A percentile compares a stretch with the other conserved stretches of the same genome.
These are phyloP conservation scores for Pungitius pungitius DNA, from an alignment of 2,113 vertebrate genomes.

Conservation along the genomic window DNA sequence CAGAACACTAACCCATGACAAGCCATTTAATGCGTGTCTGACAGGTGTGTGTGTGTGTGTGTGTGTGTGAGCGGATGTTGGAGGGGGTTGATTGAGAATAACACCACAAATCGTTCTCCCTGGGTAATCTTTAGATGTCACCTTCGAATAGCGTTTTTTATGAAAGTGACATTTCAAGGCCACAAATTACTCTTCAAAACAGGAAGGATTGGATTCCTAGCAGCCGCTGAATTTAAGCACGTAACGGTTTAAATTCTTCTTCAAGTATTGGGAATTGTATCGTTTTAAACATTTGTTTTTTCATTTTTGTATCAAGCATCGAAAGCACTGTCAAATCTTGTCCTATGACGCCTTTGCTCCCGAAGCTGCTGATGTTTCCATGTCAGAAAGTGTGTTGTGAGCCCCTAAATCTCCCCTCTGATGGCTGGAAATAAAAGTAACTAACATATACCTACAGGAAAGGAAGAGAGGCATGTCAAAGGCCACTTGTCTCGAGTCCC, in stretches of 20 bases:
- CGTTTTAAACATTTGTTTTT: not conserved
- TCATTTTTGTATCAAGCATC: not conserved
- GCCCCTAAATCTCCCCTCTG: conserved; percentile 44
- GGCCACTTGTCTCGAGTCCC: conserved; percentile 53
- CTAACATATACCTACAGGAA: conserved; percentile 38
- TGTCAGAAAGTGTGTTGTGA: conserved; percentile 20
- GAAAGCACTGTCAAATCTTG: conserved; percentile 2
- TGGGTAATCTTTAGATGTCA: conserved; percentile 30
- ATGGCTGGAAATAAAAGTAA: conserved; percentile 28
- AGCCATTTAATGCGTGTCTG: conserved; percentile 48
- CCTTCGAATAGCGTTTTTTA: conserved; percentile 17
- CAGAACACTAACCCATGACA: conserved; percentile 35
- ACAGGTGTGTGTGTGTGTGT: conserved; percentile 18
- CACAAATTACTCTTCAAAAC: not conserved
- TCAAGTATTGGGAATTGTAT: not conserved
- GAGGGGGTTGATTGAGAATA: conserved; percentile 29
- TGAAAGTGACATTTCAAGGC: conserved; percentile 29
- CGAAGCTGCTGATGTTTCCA: conserved; percentile 45
- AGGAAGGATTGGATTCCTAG: not conserved
- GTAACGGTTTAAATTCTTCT: too few relatives aligned
- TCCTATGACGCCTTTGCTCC: conserved; percentile 9
- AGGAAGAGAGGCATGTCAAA: conserved; percentile 51
- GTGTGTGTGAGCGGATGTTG: conserved; percentile 9
- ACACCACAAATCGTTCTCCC: conserved; percentile 31
- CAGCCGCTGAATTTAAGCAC: conserved; percentile 16